Conservation (phyloP, 2,797 vertebrate species). For the Labeo calbasu region DNA sequence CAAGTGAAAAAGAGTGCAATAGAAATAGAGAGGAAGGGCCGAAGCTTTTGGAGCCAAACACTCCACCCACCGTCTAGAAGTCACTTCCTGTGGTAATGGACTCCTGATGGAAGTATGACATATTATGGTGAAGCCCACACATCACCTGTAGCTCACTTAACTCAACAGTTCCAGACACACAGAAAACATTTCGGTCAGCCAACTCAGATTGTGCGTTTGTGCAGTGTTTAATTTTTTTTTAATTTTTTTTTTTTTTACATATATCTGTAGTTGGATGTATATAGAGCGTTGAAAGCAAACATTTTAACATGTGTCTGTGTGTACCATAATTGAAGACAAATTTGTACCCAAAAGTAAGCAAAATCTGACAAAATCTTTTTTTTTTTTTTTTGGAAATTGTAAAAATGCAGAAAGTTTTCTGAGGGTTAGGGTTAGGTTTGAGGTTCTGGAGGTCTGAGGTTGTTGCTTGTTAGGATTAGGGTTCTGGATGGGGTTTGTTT, state of each 20-base stretch:
- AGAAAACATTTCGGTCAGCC: background rate
- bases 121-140: background rate
- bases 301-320: too few relatives aligned
- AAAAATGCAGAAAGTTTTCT: too few relatives aligned
- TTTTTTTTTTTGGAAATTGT: too few relatives aligned
- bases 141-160: slow-evolving; percentile 14
- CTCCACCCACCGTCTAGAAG: background rate
- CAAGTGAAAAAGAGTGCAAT: background rate
- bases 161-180: background rate
- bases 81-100: slow-evolving; percentile 26
- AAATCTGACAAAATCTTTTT: too few relatives aligned
- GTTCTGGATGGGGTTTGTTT: background rate
- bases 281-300: too few relatives aligned
- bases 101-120: slow-evolving; percentile 10
- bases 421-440: too few relatives aligned
- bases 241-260: too few relatives aligned
- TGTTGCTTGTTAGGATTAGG: too few relatives aligned
- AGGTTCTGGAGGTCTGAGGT: too few relatives aligned
- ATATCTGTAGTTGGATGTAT: too few relatives aligned
- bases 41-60: slow-evolving; percentile 17
- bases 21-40: background rate
- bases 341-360: too few relatives aligned
- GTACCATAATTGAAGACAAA: too few relatives aligned
- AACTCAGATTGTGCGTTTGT: background rate
- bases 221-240: background rate